Conservation (phyloP, 2,113 vertebrate species). For the Notothenia coriiceps region DNA sequence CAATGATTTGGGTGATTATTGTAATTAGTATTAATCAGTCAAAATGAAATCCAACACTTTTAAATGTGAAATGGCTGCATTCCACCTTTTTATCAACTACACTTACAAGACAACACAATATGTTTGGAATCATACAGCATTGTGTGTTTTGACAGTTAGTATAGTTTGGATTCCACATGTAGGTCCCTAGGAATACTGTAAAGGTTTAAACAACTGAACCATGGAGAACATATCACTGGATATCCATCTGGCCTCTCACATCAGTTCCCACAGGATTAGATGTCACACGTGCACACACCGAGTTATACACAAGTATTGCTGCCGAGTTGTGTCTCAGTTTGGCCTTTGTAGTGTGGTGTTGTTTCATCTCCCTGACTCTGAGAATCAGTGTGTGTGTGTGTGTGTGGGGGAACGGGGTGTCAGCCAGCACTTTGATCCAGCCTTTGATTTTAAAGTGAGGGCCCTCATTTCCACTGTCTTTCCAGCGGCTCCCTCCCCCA, state of each 20-base stretch:
- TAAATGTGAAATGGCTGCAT: neutral
- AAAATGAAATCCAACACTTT: neutral
- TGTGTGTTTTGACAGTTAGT: neutral
- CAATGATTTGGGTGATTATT: neutral
- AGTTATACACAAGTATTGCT: slow-evolving; percentile 37
- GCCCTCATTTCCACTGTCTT: slow-evolving; percentile 70
- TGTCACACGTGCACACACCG: slow-evolving; percentile 53
- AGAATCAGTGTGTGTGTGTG: slow-evolving; percentile 45
- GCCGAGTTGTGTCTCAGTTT: slow-evolving; percentile 58
- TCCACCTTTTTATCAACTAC: neutral
- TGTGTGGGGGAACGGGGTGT: slow-evolving; percentile 15
- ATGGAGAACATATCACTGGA: slow-evolving; percentile 12
- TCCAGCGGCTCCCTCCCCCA: slow-evolving; percentile 42
- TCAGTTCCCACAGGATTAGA: slow-evolving; percentile 70
- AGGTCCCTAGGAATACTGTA: neutral
- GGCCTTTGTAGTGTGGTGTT: slow-evolving; percentile 61
- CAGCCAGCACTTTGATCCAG: slow-evolving; percentile 65
- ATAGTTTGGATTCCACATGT: neutral
- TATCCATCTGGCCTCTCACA: slow-evolving; percentile 26
- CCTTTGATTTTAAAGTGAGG: slow-evolving; percentile 76
- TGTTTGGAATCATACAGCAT: neutral
- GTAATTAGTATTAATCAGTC: neutral
- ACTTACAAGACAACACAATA: too few relatives aligned
- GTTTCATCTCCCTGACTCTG: slow-evolving; percentile 51
- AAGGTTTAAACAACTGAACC: neutral